Evolutionary conservation across 1,140 invertebrate genomes (phyloP), one percentile per base, ranked within the genome.

Genomic region (Microplitis demolitor): DNA sequence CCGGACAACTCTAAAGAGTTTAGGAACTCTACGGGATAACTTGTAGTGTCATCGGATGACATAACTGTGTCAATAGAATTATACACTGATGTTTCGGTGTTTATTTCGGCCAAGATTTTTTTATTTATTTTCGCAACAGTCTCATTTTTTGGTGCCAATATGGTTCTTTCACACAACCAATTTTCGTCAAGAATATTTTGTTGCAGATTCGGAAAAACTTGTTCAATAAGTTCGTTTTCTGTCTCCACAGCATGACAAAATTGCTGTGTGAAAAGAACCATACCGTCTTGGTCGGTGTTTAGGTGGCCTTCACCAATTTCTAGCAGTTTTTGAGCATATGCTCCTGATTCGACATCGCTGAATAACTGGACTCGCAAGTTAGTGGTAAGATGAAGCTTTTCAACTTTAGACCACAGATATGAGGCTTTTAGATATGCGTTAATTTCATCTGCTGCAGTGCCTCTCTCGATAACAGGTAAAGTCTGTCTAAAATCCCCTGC

Each of bases 401-500:
- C 24, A 58, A 58, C 16, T 24, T 31, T 5, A 5, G 16, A 6
- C 54, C 5, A 24, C 8, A 58, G 16, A 16, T 16, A 3, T 24
- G 16, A 58, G 8, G 6, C 6, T 58, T 58, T 58, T 4, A 58
- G 9, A 4, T 4, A 58, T 3, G 54, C 54, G 24, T 33, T 24
- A 0, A 58, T 24, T 24, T 58, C 54, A 31, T 58, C 78, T 11
- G 76, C 77, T 53, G 60, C 71, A 60, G 80, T 85, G 75, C 77
- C 81, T 77, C 79, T 58, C 63, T 76, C 69, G 60, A 88, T 80
- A 70, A 89, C 82, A 51, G 87, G 86, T 69, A 89, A 75, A 69
- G 81, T 88, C 84, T 89, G 86, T 24, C 85, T 71, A 63, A 88
- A 88, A 78, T 88, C 84, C 72, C 83, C 83, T 60, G 77, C 74